A percentile compares a stretch with the other conserved stretches of the same genome.
Evolutionary conservation across 2,888 invertebrate genomes (phyloP).

Genomic region (Falcaria lacertinaria): DNA sequence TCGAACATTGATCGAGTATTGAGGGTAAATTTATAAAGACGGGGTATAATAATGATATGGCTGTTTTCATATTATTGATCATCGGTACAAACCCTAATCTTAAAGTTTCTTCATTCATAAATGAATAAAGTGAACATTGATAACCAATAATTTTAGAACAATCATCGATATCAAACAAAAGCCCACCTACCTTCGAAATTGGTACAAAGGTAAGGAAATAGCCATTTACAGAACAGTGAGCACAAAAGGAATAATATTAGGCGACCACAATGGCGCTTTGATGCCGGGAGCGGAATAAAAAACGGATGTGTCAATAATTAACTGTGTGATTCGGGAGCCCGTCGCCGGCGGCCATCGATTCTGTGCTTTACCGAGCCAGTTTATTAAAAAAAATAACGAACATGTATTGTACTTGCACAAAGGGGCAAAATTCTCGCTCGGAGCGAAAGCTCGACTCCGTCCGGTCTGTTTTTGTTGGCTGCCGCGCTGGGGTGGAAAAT

Average conservation of each 20-base stretch:
- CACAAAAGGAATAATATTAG: slow-evolving; percentile 60
- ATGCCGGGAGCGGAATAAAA: slow-evolving; percentile 50
- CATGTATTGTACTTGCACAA: slow-evolving; percentile 60
- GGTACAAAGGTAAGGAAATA: slow-evolving; percentile 66
- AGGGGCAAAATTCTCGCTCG: slow-evolving; percentile 46
- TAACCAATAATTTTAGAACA: slow-evolving; percentile 45
- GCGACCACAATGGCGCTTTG: slow-evolving; percentile 52
- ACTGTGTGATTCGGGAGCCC: slow-evolving; percentile 65
- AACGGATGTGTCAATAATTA: slow-evolving; percentile 79
- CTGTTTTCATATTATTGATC: too few species aligned
- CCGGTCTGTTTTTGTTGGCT: slow-evolving; percentile 57
- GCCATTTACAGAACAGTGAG: slow-evolving; percentile 43
- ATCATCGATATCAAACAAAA: slow-evolving; percentile 41
- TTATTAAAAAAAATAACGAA: slow-evolving; percentile 57
- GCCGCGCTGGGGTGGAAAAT: slow-evolving; percentile 67
- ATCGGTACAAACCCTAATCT: not conserved
- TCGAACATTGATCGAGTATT: too few species aligned
- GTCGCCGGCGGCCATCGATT: slow-evolving; percentile 68
- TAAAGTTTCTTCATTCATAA: not conserved
- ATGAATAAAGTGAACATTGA: slow-evolving; percentile 1
- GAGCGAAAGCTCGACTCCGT: slow-evolving; percentile 31
- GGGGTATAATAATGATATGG: too few species aligned
- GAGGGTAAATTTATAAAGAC: too few species aligned
- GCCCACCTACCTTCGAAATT: slow-evolving; percentile 25
- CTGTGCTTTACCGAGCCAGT: slow-evolving; percentile 42